Evolutionary conservation across 2,113 vertebrate genomes (phyloP).

Genomic region (Corydoras maculifer): DNA sequence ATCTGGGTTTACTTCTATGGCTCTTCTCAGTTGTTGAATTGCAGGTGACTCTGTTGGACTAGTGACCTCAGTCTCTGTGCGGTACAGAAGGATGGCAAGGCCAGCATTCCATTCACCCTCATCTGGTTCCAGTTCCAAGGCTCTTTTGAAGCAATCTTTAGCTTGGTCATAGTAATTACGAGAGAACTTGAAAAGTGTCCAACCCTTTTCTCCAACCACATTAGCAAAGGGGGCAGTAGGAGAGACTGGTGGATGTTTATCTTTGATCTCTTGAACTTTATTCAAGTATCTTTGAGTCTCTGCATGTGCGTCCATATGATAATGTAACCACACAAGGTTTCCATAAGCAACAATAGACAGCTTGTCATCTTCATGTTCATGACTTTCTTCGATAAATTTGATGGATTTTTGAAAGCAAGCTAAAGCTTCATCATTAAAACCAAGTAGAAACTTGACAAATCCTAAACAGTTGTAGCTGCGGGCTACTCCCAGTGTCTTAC

Average conservation of each 20-base stretch:
- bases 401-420: slow-evolving; percentile 28
- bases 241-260: slow-evolving; percentile 19
- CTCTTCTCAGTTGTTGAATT: slow-evolving; percentile 52
- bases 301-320: slow-evolving; percentile 24
- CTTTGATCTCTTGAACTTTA: slow-evolving; percentile 39
- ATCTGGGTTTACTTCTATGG: slow-evolving; percentile 54
- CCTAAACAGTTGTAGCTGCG: slow-evolving; percentile 33
- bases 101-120: slow-evolving; percentile 61
- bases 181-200: slow-evolving; percentile 65
- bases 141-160: slow-evolving; percentile 65
- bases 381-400: slow-evolving; percentile 13
- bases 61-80: neutral
- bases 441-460: slow-evolving; percentile 38
- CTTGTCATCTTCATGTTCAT: slow-evolving; percentile 10
- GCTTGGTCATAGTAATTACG: slow-evolving; percentile 53
- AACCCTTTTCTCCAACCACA: slow-evolving; percentile 67
- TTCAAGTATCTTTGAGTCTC: slow-evolving; percentile 35
- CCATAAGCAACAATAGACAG: slow-evolving; percentile 42
- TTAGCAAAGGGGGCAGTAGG: slow-evolving; percentile 40
- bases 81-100: slow-evolving; percentile 63
- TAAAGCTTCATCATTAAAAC: slow-evolving; percentile 27
- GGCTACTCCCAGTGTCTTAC: neutral
- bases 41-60: neutral
- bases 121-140: slow-evolving; percentile 60
- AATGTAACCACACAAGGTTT: slow-evolving; percentile 48